A percentile compares a stretch with the other conserved stretches of the same genome.
Conservation (phyloP, 2,797 vertebrate species). For the Parotocinclus haroldoi region DNA sequence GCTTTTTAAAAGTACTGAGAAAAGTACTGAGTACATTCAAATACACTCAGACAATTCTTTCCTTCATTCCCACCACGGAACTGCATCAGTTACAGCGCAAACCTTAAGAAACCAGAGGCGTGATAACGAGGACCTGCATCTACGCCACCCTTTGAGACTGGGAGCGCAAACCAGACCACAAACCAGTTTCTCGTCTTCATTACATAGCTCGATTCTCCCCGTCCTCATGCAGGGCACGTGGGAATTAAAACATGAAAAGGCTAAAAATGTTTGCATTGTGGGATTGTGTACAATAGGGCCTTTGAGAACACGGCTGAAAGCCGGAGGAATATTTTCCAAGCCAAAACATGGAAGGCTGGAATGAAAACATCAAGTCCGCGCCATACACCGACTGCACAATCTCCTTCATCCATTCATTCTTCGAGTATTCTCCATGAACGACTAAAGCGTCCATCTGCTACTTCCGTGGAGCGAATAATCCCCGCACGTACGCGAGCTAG, state of each 20-base stretch:
- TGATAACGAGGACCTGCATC: neutral
- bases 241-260: slow-evolving; percentile 16
- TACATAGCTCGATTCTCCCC: slow-evolving; percentile 2
- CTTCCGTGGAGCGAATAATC: neutral
- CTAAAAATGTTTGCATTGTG: slow-evolving; percentile 16
- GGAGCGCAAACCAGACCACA: neutral
- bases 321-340: neutral
- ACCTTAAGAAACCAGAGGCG: neutral
- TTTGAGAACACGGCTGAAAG: slow-evolving; percentile 3
- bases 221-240: slow-evolving; percentile 2
- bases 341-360: neutral
- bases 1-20: neutral
- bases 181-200: slow-evolving; percentile 2
- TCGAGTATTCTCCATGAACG: neutral
- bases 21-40: neutral
- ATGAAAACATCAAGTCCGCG: slow-evolving; percentile 13
- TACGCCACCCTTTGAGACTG: too few relatives aligned
- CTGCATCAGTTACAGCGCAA: slow-evolving; percentile 19
- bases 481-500: neutral
- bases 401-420: slow-evolving; percentile 10
- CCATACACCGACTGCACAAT: neutral
- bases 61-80: slow-evolving; percentile 55
- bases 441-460: neutral
- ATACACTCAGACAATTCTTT: slow-evolving; percentile 19
- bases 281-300: slow-evolving; percentile 16